These are phyloP conservation scores for Abrostola triplasia DNA, from an alignment of 2,888 invertebrate genomes.

Conservation along the genomic window DNA sequence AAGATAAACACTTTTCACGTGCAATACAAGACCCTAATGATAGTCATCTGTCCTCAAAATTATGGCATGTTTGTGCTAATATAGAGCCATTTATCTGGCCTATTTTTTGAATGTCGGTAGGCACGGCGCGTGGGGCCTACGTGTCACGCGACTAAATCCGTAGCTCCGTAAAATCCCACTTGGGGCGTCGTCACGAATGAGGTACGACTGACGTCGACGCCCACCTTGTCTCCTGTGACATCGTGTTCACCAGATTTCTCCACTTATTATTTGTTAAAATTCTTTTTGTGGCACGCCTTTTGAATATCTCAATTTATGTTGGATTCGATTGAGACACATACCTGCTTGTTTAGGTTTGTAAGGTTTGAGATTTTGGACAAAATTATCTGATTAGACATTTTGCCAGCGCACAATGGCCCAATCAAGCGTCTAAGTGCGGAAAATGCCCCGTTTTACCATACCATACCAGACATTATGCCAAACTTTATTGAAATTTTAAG, in stretches of 20 bases:
- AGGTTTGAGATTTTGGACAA: background rate
- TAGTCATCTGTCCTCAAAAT: background rate
- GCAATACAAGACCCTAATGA: slow-evolving; percentile 15
- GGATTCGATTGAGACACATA: background rate
- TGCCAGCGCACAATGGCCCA: too few species aligned
- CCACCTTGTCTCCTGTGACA: slow-evolving; percentile 55
- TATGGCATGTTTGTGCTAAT: slow-evolving; percentile 4
- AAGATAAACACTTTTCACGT: slow-evolving; percentile 20
- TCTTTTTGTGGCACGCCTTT: slow-evolving; percentile 20
- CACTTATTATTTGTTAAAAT: slow-evolving; percentile 40
- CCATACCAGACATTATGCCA: too few species aligned
- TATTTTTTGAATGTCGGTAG: slow-evolving; percentile 20
- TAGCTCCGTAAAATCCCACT: slow-evolving; percentile 65
- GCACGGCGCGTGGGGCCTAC: slow-evolving; percentile 29
- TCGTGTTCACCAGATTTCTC: slow-evolving; percentile 25
- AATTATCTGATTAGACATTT: background rate
- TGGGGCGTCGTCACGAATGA: slow-evolving; percentile 61
- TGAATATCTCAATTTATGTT: slow-evolving; percentile 6
- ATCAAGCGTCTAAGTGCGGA: too few species aligned
- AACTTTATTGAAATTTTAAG: too few species aligned
- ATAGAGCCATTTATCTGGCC: slow-evolving; percentile 21
- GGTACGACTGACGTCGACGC: slow-evolving; percentile 55
- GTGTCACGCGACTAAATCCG: slow-evolving; percentile 48
- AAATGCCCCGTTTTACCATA: too few species aligned
- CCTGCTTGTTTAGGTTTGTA: background rate